phyloP scores from a whole-genome alignment of 2,888 invertebrate genomes.

The Fragum sueziense region DNA sequence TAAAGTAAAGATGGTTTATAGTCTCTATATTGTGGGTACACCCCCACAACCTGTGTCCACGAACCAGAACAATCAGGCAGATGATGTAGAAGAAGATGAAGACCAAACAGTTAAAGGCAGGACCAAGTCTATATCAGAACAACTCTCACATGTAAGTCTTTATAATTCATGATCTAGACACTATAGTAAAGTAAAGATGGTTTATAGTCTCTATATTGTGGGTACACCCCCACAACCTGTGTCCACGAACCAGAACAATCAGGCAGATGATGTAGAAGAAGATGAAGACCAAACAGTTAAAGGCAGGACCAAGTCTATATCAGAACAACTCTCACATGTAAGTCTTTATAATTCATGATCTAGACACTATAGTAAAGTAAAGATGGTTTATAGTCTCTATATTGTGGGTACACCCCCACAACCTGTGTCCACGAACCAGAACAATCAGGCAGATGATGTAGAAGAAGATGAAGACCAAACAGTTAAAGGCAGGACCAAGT shows the following conservation, averaged over 20 bases:
- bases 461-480: constrained; percentile 58
- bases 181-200: too few relatives aligned
- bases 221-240: constrained; percentile 41
- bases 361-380: too few relatives aligned
- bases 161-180: background rate
- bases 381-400: too few relatives aligned
- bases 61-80: constrained; percentile 23
- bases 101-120: constrained; percentile 73
- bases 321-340: constrained; percentile 76
- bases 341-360: constrained; percentile 1
- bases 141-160: constrained; percentile 71
- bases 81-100: constrained; percentile 55
- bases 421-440: constrained; percentile 30
- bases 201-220: too few relatives aligned
- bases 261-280: constrained; percentile 51
- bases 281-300: constrained; percentile 70
- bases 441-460: constrained; percentile 41
- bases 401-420: too few relatives aligned
- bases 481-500: constrained; percentile 75
- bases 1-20: too few relatives aligned
- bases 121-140: constrained; percentile 76
- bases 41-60: constrained; percentile 37
- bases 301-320: constrained; percentile 74
- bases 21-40: too few relatives aligned
- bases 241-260: constrained; percentile 22